phyloP scores from a whole-genome alignment of 2,888 invertebrate genomes.

The Bruchidius siliquastri region DNA sequence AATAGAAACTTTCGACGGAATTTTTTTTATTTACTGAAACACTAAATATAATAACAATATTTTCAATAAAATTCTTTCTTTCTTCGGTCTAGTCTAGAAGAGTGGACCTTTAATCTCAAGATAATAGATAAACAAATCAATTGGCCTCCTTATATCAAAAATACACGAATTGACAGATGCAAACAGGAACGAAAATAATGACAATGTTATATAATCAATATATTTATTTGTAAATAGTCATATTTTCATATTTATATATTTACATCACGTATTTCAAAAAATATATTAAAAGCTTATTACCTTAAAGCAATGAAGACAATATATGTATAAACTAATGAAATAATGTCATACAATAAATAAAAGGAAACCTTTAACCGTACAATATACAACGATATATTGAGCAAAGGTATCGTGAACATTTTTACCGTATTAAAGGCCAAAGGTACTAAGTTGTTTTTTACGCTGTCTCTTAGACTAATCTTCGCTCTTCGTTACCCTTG shows the following conservation, averaged over 20 bases:
- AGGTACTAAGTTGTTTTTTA: slow-evolving; percentile 30
- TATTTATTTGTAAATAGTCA: slow-evolving; percentile 33
- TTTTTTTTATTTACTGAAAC: too few relatives aligned
- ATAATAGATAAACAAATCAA: too few relatives aligned
- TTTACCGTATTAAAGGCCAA: slow-evolving; percentile 20
- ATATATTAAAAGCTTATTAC: slow-evolving; percentile 45
- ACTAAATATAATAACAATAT: too few relatives aligned
- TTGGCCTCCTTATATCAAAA: too few relatives aligned
- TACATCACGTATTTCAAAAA: slow-evolving; percentile 41
- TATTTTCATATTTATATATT: slow-evolving; percentile 48
- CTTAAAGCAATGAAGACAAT: slow-evolving; percentile 39
- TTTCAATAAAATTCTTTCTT: too few relatives aligned
- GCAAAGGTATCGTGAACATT: slow-evolving; percentile 38
- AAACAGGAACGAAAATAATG: not conserved
- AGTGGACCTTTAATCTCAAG: too few relatives aligned
- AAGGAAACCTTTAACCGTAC: slow-evolving; percentile 41
- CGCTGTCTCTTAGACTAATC: slow-evolving; percentile 27
- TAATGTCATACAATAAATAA: slow-evolving; percentile 15
- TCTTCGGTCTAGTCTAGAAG: too few relatives aligned
- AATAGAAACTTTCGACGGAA: too few relatives aligned
- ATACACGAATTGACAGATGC: too few relatives aligned
- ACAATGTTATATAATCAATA: slow-evolving; percentile 21
- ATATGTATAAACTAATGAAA: slow-evolving; percentile 27
- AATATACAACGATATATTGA: slow-evolving; percentile 47
- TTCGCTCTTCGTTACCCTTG: slow-evolving; percentile 44